Evolutionary conservation across 2,113 vertebrate genomes (phyloP), one percentile per base, ranked within the genome.

Genomic region (Chionodraco myersi): DNA sequence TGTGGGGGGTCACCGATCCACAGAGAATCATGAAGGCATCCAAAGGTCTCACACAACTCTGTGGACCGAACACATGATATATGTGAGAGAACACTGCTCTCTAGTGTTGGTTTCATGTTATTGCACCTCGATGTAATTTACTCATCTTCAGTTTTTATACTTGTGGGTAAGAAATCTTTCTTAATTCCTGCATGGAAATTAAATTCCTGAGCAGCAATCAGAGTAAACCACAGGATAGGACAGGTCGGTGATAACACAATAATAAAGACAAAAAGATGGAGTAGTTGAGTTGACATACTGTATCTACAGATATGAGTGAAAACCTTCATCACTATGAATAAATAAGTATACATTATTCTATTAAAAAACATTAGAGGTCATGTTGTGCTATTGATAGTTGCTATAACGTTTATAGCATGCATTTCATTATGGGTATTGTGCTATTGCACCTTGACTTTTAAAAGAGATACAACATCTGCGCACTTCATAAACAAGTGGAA

Each of bases 91-190:
- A 62, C 34, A 6, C 75, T 74, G 83, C 75, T 0, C 78, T 80
- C 89, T 86, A 67, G 85, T 80, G 89, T 1, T 65, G 41, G 0
- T 0, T 12, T 66, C 0, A n/a, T 5, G 71, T 72, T 11, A 16
- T 3, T 18, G 13, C 30, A 3, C 6, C 16, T 26, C n/a, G 5
- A 13, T 2, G 30, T 30, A 3, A 12, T 60, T 2, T 8, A 1
- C 14, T 18, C 34, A 1, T 53, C 13, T 18, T 51, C 0, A 11
- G 13, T 30, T 30, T 4, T 30, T 3, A 30, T 30, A 30, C 30
- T 30, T 30, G 30, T 30, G 3, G 30, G 30, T 30, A 30, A 30
- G 30, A 30, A 30, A 30, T 30, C 30, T 30, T 30, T 30, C 30
- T 30, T 30, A 30, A 30, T 30, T 30, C 30, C 30, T 4, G 30